These are phyloP conservation scores for Calephelis nemesis DNA, from an alignment of 1,140 invertebrate species.

Conservation along the genomic window DNA sequence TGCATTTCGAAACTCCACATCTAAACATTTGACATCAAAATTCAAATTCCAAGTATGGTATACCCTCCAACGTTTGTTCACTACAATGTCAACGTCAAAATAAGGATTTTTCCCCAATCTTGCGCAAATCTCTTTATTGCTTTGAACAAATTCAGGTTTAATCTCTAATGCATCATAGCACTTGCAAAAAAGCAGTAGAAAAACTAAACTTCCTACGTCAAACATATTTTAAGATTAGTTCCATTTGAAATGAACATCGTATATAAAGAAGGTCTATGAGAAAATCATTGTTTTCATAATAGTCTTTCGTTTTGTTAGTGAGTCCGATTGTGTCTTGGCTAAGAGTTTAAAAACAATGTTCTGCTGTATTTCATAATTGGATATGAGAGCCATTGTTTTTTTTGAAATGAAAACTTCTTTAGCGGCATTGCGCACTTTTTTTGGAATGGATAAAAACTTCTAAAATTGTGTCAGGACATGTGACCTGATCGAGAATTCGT, in stretches of 20 bases:
- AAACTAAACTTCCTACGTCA: background rate
- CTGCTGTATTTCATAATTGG: background rate
- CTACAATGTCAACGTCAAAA: slow-evolving; percentile 51
- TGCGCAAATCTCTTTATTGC: slow-evolving; percentile 37
- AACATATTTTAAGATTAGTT: background rate
- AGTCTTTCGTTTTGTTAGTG: background rate
- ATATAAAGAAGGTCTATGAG: slow-evolving; percentile 25
- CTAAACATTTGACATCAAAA: slow-evolving; percentile 47
- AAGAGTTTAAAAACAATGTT: background rate
- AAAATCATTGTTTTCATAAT: slow-evolving; percentile 24
- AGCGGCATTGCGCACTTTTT: no score
- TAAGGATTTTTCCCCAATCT: slow-evolving; percentile 44
- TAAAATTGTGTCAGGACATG: no score
- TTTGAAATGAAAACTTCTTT: no score
- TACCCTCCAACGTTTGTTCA: slow-evolving; percentile 50
- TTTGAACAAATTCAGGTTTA: slow-evolving; percentile 27
- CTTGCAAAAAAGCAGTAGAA: background rate
- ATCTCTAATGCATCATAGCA: background rate
- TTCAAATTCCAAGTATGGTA: slow-evolving; percentile 62
- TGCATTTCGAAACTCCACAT: slow-evolving; percentile 52
- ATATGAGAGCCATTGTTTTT: background rate
- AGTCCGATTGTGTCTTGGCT: background rate
- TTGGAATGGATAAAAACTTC: no score
- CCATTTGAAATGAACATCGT: background rate
- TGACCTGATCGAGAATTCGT: no score